Conservation (phyloP, 2,888 invertebrate genomes). For the Ormyrus pomaceus region DNA sequence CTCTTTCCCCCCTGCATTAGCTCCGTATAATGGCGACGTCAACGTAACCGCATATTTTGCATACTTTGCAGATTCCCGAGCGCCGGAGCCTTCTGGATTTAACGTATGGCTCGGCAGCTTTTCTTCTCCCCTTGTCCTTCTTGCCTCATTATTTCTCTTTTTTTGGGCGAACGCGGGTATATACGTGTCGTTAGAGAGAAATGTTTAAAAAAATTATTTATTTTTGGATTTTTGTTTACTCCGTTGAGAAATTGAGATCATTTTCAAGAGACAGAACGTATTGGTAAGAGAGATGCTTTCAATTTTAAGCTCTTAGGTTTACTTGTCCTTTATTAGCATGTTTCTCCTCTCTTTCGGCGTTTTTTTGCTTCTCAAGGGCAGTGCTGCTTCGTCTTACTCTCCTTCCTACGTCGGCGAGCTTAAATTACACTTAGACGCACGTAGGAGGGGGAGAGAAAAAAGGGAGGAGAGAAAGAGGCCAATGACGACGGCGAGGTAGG, state of each 20-base stretch:
- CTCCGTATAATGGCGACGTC: slow-evolving; percentile 51
- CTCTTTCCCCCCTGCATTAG: slow-evolving; percentile 52
- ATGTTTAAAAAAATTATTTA: not conserved
- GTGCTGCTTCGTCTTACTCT: not conserved
- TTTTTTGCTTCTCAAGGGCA: slow-evolving; percentile 5
- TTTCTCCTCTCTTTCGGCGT: not conserved
- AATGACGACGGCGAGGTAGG: not conserved
- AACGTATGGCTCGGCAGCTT: slow-evolving; percentile 43
- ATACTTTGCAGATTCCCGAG: slow-evolving; percentile 52
- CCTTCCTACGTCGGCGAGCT: slow-evolving; percentile 26
- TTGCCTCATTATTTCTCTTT: slow-evolving; percentile 1
- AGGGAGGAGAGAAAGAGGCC: slow-evolving; percentile 3
- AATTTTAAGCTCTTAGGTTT: not conserved
- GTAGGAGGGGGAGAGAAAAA: not conserved
- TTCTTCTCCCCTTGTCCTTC: slow-evolving; percentile 11
- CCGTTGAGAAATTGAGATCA: too few relatives aligned
- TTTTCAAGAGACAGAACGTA: too few relatives aligned
- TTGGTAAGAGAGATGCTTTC: too few relatives aligned
- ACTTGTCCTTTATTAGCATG: not conserved
- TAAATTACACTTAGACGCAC: slow-evolving; percentile 38
- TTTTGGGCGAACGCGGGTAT: not conserved
- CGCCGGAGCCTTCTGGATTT: slow-evolving; percentile 44
- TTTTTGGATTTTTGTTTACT: too few relatives aligned
- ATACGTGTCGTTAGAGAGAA: not conserved
- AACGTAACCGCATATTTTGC: slow-evolving; percentile 56